Conservation (phyloP, 2,797 vertebrate genomes). For the Neosilurus hyrtlii region DNA sequence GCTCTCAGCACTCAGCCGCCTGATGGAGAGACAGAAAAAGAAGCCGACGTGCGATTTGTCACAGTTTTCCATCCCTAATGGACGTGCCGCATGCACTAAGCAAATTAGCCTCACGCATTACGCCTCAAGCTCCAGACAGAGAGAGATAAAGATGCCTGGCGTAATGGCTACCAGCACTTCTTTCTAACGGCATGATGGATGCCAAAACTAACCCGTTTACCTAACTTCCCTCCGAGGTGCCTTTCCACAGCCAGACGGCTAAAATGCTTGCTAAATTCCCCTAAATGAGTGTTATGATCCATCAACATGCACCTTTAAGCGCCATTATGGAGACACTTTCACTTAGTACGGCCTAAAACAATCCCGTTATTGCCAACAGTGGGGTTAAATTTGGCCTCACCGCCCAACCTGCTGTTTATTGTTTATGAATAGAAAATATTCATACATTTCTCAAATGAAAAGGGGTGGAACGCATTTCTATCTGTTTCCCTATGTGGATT, state of each 20-base stretch:
- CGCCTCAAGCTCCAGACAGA: conserved; percentile 65
- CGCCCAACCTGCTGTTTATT: neutral
- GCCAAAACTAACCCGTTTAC: conserved; percentile 47
- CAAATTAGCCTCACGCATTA: conserved; percentile 77
- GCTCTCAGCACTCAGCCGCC: conserved; percentile 34
- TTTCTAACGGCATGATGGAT: conserved; percentile 53
- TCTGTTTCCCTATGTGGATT: neutral
- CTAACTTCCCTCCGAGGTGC: conserved; percentile 42
- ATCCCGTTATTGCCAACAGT: conserved; percentile 33
- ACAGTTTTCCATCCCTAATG: conserved; percentile 74
- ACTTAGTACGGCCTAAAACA: conserved; percentile 51
- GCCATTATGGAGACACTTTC: conserved; percentile 49
- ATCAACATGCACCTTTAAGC: conserved; percentile 50
- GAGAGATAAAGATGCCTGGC: conserved; percentile 57
- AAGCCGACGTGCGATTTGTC: conserved; percentile 70
- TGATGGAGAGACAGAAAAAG: conserved; percentile 36
- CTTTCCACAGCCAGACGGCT: conserved; percentile 39
- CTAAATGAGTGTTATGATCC: conserved; percentile 45
- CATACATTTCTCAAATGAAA: neutral
- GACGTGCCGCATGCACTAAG: conserved; percentile 77
- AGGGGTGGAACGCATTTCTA: neutral
- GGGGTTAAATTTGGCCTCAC: neutral
- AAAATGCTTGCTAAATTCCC: conserved; percentile 36
- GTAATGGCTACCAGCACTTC: conserved; percentile 58
- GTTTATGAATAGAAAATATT: neutral